Evolutionary conservation across 2,888 invertebrate species (phyloP).

Genomic region (Polyploca ridens): DNA sequence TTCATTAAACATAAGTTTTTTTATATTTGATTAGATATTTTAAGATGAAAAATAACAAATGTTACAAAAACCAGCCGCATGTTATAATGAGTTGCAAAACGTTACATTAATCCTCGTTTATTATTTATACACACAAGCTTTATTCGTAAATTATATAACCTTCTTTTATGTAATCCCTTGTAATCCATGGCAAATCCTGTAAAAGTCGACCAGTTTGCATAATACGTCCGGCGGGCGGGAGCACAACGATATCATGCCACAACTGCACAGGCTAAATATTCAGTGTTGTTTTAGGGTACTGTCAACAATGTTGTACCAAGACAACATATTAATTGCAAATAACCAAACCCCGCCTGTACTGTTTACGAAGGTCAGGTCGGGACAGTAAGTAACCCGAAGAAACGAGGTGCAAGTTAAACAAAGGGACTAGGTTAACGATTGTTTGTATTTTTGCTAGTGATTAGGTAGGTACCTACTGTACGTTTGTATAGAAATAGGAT

Average conservation of each 20-base stretch:
- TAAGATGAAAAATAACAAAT: too few species aligned
- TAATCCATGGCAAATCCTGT: conserved; percentile 26
- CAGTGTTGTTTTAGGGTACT: conserved; percentile 68
- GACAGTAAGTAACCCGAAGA: conserved; percentile 14
- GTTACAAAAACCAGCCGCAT: background rate
- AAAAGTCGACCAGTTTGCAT: conserved; percentile 37
- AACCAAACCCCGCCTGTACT: conserved; percentile 42
- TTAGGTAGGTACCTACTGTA: background rate
- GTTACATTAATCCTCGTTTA: background rate
- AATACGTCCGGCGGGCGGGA: conserved; percentile 32
- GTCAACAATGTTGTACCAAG: conserved; percentile 53
- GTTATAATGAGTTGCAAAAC: background rate
- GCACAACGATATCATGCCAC: conserved; percentile 28
- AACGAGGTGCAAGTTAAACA: conserved; percentile 6
- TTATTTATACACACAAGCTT: conserved; percentile 10
- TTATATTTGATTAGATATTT: too few species aligned
- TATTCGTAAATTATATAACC: conserved; percentile 1
- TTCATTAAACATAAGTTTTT: too few species aligned
- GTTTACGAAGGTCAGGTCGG: conserved; percentile 38
- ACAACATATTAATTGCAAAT: conserved; percentile 70
- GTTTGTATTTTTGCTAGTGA: conserved; percentile 1
- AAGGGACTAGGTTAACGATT: background rate
- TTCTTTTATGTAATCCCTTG: conserved; percentile 17
- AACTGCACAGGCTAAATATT: conserved; percentile 46
- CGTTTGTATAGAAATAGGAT: too few species aligned